A percentile compares a stretch with the other conserved stretches of the same genome.
These are phyloP conservation scores for Sebastolobus alascanus DNA, from an alignment of 2,797 vertebrate species.

Conservation along the genomic window DNA sequence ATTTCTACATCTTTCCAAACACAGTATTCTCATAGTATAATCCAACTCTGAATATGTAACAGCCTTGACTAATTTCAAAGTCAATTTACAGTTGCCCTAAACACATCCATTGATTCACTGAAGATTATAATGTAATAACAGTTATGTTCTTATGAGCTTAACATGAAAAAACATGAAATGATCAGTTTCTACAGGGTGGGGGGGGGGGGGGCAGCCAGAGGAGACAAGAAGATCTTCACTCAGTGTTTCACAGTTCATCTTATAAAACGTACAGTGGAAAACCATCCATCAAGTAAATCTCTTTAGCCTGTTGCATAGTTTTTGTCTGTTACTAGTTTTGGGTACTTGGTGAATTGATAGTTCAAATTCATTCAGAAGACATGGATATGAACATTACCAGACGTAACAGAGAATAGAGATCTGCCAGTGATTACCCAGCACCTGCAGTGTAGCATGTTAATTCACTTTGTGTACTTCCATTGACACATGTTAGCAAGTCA, in stretches of 20 bases:
- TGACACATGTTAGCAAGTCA: constrained; percentile 5
- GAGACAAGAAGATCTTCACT: neutral
- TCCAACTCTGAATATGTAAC: too few relatives aligned
- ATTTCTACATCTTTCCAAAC: too few relatives aligned
- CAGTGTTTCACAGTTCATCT: neutral
- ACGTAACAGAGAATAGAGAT: neutral
- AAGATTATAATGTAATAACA: too few relatives aligned
- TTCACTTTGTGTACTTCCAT: constrained; percentile 22
- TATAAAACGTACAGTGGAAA: neutral
- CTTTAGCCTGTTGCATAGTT: neutral
- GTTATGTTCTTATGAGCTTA: neutral
- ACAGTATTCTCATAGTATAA: too few relatives aligned
- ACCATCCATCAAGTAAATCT: neutral
- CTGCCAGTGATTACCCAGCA: constrained; percentile 1
- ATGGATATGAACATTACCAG: neutral
- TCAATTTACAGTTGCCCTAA: too few relatives aligned
- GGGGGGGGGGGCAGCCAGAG: neutral
- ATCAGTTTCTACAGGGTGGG: neutral
- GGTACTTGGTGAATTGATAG: neutral
- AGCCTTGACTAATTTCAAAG: too few relatives aligned
- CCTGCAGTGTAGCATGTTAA: constrained; percentile 24
- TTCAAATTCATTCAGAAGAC: neutral
- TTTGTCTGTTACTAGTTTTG: neutral
- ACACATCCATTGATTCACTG: too few relatives aligned
- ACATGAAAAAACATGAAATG: neutral